Evolutionary conservation across 2,113 vertebrate species (phyloP).

Genomic region (Pygoscelis adeliae): DNA sequence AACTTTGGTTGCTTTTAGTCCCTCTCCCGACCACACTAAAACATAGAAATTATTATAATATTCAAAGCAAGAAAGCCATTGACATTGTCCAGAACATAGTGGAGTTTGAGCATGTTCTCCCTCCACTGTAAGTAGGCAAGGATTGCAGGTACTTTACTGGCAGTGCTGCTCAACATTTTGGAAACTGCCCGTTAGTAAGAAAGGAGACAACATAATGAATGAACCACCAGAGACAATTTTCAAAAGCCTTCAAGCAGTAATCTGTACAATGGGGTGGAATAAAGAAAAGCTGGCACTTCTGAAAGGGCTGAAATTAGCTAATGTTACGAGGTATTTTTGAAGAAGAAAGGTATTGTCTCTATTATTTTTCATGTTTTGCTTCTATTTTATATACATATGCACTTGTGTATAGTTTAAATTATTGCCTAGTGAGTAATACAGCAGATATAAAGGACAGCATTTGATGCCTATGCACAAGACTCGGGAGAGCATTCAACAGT

Average conservation of each 20-base stretch:
- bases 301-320: background rate
- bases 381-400: background rate
- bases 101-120: background rate
- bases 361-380: background rate
- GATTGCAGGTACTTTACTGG: background rate
- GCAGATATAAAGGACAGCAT: background rate
- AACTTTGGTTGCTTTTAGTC: background rate
- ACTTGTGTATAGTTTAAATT: background rate
- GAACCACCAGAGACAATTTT: background rate
- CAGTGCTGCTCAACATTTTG: background rate
- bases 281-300: background rate
- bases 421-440: background rate
- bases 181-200: background rate
- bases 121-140: background rate
- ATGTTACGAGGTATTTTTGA: background rate
- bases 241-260: background rate
- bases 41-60: background rate
- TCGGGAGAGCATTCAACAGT: background rate
- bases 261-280: background rate
- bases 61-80: background rate
- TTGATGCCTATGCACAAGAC: background rate
- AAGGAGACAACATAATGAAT: background rate
- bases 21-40: background rate
- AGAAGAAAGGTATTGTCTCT: background rate
- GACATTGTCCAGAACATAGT: background rate